A percentile compares a stretch with the other conserved stretches of the same genome.
These are phyloP conservation scores for Drosophila mauritiana DNA, from an alignment of 1,140 invertebrate species.

Conservation along the genomic window DNA sequence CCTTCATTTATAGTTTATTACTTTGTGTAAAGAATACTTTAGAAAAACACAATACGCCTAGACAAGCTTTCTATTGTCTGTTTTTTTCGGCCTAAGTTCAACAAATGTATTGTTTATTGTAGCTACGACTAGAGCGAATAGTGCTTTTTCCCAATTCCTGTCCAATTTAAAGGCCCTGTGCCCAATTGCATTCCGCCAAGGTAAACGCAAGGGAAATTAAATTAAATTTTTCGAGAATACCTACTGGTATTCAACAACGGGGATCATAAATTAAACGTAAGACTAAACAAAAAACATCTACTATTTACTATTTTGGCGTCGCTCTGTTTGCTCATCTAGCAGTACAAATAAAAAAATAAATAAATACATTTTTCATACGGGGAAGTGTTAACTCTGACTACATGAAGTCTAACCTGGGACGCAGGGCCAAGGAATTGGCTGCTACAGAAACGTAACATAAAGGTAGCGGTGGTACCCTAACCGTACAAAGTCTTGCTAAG, in stretches of 20 bases:
- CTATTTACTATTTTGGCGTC: conserved; percentile 15
- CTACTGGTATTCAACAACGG: background rate
- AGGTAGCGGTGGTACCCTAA: conserved; percentile 34
- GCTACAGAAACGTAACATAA: conserved; percentile 40
- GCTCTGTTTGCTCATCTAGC: background rate
- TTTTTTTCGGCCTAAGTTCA: conserved; percentile 30
- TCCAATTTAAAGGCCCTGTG: background rate
- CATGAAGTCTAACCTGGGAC: background rate
- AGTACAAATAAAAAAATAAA: background rate
- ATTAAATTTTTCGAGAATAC: background rate
- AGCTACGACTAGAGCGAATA: conserved; percentile 18
- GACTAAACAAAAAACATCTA: background rate
- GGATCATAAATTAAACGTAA: background rate
- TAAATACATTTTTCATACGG: background rate
- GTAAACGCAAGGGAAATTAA: too few relatives aligned
- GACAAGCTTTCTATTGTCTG: conserved; percentile 45
- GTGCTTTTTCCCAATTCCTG: conserved; percentile 15
- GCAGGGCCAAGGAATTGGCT: conserved; percentile 15
- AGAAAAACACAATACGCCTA: conserved; percentile 47
- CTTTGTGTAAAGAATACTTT: conserved; percentile 59
- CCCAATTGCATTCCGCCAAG: background rate
- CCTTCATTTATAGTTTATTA: conserved; percentile 44
- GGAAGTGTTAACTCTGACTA: background rate
- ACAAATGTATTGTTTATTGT: conserved; percentile 27
- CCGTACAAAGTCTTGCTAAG: conserved; percentile 42